phyloP scores from a whole-genome alignment of 2,888 invertebrate genomes.

The Athalia cordata region DNA sequence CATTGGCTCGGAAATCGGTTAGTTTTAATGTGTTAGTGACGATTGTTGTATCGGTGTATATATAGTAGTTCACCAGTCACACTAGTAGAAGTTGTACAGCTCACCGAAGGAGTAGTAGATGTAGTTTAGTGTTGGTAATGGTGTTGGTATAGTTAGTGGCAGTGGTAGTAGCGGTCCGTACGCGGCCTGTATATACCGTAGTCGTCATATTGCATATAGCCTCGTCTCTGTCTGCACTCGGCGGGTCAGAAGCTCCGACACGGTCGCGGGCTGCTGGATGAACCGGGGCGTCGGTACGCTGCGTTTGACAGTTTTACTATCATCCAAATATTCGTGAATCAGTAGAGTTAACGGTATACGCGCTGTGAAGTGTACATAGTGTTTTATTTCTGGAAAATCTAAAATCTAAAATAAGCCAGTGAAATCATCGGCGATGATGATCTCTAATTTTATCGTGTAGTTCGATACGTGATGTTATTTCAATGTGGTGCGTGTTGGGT shows the following conservation, averaged over 20 bases:
- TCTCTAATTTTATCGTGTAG: no score
- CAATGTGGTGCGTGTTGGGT: no score
- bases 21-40: neutral
- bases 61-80: neutral
- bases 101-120: neutral
- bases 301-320: conserved; percentile 35
- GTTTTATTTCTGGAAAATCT: no score
- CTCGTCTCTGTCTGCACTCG: conserved; percentile 70
- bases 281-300: conserved; percentile 51
- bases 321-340: neutral
- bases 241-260: conserved; percentile 67
- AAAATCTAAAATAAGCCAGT: no score
- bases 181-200: conserved; percentile 53
- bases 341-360: no score
- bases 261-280: conserved; percentile 59
- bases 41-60: neutral
- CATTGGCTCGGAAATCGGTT: conserved; percentile 8
- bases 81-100: conserved; percentile 8
- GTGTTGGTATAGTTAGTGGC: neutral
- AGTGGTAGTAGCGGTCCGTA: conserved; percentile 18
- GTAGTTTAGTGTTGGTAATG: neutral
- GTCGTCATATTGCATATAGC: conserved; percentile 70
- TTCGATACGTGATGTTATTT: no score
- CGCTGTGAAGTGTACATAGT: no score
- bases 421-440: no score